A percentile compares a stretch with the other conserved stretches of the same genome.
phyloP scores from a whole-genome alignment of 2,888 invertebrate species.

The Euplagia quadripunctaria region DNA sequence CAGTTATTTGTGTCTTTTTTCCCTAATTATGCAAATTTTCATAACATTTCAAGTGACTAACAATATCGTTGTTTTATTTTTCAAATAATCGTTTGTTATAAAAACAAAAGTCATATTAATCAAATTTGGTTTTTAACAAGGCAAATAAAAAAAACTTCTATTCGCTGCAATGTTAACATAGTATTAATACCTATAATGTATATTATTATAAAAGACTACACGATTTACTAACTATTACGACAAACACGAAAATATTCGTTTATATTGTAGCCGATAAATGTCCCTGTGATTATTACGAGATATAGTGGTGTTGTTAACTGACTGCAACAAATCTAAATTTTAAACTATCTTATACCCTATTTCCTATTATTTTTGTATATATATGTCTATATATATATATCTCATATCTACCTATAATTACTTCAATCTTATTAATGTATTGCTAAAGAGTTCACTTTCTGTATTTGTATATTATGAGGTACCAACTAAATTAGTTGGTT shows the following conservation, averaged over 20 bases:
- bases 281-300: constrained; percentile 19
- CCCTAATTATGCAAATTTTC: constrained; percentile 7
- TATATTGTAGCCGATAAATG: constrained; percentile 17
- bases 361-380: constrained; percentile 9
- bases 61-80: constrained; percentile 32
- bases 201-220: constrained; percentile 26
- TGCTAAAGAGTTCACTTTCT: constrained; percentile 17
- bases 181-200: constrained; percentile 18
- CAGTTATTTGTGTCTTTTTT: constrained; percentile 1
- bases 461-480: constrained; percentile 15
- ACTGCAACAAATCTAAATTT: constrained; percentile 14
- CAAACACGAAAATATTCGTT: constrained; percentile 14
- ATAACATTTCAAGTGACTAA: constrained; percentile 11
- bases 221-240: constrained; percentile 19
- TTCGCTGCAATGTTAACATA: constrained; percentile 14
- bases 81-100: constrained; percentile 15
- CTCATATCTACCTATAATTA: constrained; percentile 21
- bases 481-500: constrained; percentile 20
- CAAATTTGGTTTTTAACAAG: background rate
- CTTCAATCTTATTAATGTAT: constrained; percentile 24
- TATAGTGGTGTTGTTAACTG: constrained; percentile 16
- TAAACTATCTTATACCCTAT: constrained; percentile 22
- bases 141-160: background rate
- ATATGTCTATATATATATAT: constrained; percentile 10
- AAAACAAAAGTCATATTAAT: background rate